These are phyloP conservation scores for Trypoxylus dichotomus DNA, from an alignment of 1,140 invertebrate species.

Conservation along the genomic window DNA sequence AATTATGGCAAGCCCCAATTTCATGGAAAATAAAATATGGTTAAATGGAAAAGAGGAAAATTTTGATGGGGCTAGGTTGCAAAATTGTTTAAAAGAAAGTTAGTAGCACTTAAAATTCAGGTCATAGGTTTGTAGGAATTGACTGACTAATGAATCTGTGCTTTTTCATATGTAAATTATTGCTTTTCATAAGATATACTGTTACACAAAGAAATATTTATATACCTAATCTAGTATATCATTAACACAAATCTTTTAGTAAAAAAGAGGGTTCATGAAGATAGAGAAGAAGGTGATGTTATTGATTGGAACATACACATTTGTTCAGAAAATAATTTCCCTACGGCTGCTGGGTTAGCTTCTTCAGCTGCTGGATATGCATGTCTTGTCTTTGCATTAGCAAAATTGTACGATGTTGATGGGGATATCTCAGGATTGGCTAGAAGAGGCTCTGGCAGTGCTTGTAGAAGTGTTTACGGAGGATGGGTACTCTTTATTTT, in stretches of 20 bases:
- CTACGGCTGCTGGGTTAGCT: slow-evolving; percentile 96
- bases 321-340: slow-evolving; percentile 97
- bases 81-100: slow-evolving; percentile 80
- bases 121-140: slow-evolving; percentile 4
- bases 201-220: neutral
- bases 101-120: slow-evolving; percentile 46
- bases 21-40: slow-evolving; percentile 82
- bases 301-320: slow-evolving; percentile 79
- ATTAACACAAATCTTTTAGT: slow-evolving; percentile 8
- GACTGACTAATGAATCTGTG: neutral
- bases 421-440: slow-evolving; percentile 84
- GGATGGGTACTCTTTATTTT: slow-evolving; percentile 74
- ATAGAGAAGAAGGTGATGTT: slow-evolving; percentile 50
- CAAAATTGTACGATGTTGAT: slow-evolving; percentile 74
- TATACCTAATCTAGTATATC: neutral
- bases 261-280: slow-evolving; percentile 39
- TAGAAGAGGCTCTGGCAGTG: slow-evolving; percentile 90
- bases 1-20: slow-evolving; percentile 70
- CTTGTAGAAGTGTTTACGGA: slow-evolving; percentile 91
- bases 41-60: slow-evolving; percentile 83
- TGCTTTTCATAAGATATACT: neutral
- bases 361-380: slow-evolving; percentile 98
- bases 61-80: slow-evolving; percentile 71
- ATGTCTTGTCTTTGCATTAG: slow-evolving; percentile 75
- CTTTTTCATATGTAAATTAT: slow-evolving; percentile 6